phyloP scores from a whole-genome alignment of 2,797 vertebrate genomes.

The Platyrinchus mystaceus region DNA sequence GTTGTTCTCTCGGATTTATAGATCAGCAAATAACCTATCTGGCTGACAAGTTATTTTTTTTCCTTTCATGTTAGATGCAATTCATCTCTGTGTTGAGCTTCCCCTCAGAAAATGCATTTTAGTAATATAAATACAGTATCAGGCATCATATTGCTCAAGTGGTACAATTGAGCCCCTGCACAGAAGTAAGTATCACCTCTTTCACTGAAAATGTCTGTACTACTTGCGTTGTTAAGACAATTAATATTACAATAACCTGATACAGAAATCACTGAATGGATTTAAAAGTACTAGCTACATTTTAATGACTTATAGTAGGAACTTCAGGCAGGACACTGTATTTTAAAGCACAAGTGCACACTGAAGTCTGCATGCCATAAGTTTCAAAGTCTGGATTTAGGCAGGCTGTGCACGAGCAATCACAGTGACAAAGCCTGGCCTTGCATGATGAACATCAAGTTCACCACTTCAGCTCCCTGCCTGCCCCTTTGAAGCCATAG shows the following conservation, averaged over 20 bases:
- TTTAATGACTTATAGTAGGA: neutral
- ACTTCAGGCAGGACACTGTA: neutral
- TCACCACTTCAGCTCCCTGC: neutral
- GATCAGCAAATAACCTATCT: neutral
- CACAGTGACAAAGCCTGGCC: neutral
- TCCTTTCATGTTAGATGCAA: neutral
- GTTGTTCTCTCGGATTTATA: conserved; percentile 4
- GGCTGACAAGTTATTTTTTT: neutral
- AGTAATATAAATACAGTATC: neutral
- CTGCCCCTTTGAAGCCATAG: neutral
- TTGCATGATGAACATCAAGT: neutral
- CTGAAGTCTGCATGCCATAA: neutral
- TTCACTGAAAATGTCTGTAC: neutral
- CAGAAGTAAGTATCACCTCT: neutral
- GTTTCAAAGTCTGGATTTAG: neutral
- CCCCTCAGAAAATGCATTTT: neutral
- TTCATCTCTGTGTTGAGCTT: neutral
- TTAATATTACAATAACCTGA: neutral
- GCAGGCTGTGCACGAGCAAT: neutral
- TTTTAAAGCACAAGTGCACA: neutral
- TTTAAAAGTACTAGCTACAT: neutral
- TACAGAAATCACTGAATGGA: neutral
- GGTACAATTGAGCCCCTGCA: neutral
- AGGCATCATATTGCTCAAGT: neutral
- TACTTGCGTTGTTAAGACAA: neutral